Evolutionary conservation across 2,797 vertebrate species (phyloP).

Genomic region (Clamator glandarius): DNA sequence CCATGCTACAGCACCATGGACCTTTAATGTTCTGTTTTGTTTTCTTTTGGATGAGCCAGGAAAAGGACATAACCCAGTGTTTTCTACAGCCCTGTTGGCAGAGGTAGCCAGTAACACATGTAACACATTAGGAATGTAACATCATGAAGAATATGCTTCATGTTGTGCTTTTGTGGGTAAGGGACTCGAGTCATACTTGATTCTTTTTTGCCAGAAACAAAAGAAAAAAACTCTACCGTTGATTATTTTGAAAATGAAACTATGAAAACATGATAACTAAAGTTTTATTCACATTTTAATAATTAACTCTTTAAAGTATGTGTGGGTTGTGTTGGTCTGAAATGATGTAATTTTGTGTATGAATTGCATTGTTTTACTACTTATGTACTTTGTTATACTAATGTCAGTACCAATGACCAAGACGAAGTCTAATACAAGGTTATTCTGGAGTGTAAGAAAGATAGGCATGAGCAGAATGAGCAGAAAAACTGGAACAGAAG

Average conservation of each 20-base stretch:
- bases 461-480: not conserved
- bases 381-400: not conserved
- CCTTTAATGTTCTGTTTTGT: not conserved
- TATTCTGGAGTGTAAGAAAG: not conserved
- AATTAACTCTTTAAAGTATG: not conserved
- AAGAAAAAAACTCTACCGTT: not conserved
- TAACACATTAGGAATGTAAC: not conserved
- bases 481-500: not conserved
- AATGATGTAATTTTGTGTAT: not conserved
- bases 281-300: not conserved
- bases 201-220: constrained; percentile 19
- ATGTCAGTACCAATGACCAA: not conserved
- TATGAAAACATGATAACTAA: not conserved
- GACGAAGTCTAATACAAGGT: not conserved
- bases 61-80: not conserved
- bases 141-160: rapidly evolving
- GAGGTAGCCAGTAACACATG: not conserved
- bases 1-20: not conserved
- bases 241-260: not conserved
- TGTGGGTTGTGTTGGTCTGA: not conserved
- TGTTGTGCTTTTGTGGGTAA: not conserved
- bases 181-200: not conserved
- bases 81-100: not conserved
- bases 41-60: not conserved
- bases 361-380: not conserved